Base-by-base conservation (phyloP, 2,113 vertebrate genomes). In the Anseranas semipalmata region DNA sequence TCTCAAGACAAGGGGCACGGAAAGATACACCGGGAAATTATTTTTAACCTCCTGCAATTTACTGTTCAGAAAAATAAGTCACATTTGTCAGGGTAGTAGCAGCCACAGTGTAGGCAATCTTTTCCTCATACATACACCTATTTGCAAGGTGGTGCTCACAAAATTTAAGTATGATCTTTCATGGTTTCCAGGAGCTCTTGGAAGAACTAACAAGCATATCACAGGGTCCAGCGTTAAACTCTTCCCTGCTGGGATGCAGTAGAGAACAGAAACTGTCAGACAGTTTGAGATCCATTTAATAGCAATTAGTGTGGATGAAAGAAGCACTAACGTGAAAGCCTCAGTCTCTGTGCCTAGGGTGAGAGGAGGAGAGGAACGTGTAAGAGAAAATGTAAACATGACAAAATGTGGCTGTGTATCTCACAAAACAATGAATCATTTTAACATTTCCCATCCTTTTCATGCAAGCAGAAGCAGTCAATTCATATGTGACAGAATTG, bases 231-330 rank as follows among this genome's bases (percentile, higher is more conserved):
- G 92, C 41, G 9, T 95, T 94, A 92, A 95, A 90, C 92, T 72
- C 70, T 89, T 93, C 73, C 94, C 95, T 95, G 88, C 96, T 92
- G 90, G 88, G 85, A 72, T 93, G 92, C 92, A 81, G 90, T 15
- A 84, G 60, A 93, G 90, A 95, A 92, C 27, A 19, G 93, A 96
- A 97, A 93, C 92, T 84, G 80, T 92, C 92, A 93, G 88, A 83
- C 90, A 96, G 80, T 96, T 95, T 90, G 92, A 95, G 90, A 93
- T 92, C 86, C 90, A 92, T 89, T 96, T 92, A 90, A 45, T 56
- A 93, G 92, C 96, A 96, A 92, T 96, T 93, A 96, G 95, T 73
- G 86, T 84, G 84, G 80, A 94, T 93, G 96, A 96, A 96, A 94
- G 87, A 80, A 92, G 66, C 56, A 65, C 76, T 94, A 90, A 93